phyloP scores from a whole-genome alignment of 1,140 invertebrate genomes.

The Onthophagus taurus region DNA sequence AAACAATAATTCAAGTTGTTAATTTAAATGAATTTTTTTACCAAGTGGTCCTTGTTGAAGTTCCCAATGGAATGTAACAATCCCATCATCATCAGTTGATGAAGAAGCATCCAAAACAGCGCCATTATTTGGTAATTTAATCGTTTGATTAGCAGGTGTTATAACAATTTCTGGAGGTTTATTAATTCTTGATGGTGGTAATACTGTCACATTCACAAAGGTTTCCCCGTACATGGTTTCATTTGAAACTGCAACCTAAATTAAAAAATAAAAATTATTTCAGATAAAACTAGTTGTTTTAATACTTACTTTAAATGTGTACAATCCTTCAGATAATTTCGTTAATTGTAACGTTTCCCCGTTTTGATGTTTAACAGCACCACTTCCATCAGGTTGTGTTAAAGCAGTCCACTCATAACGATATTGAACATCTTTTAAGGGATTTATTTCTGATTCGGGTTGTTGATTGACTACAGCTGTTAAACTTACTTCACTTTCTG shows the following conservation, averaged over 20 bases:
- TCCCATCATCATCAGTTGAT: conserved; percentile 43
- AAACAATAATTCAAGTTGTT: no score
- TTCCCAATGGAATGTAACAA: conserved; percentile 86
- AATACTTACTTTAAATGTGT: conserved; percentile 73
- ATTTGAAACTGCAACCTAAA: conserved; percentile 56
- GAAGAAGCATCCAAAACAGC: conserved; percentile 80
- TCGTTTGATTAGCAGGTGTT: conserved; percentile 69
- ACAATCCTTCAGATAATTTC: conserved; percentile 74
- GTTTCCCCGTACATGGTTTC: conserved; percentile 69
- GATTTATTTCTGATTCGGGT: conserved; percentile 40
- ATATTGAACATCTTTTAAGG: conserved; percentile 61
- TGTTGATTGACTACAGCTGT: conserved; percentile 72
- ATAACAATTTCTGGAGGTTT: conserved; percentile 78
- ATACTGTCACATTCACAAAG: conserved; percentile 84
- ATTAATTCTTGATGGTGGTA: conserved; percentile 79
- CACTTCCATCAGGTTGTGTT: conserved; percentile 69
- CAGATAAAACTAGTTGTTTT: background rate
- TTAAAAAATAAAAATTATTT: conserved; percentile 4
- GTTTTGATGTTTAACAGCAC: conserved; percentile 80
- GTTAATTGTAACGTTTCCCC: conserved; percentile 53
- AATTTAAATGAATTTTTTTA: conserved; percentile 55
- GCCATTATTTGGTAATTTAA: conserved; percentile 80
- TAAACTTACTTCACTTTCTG: conserved; percentile 66
- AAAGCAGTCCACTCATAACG: conserved; percentile 83
- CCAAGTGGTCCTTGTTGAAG: conserved; percentile 61